These are phyloP conservation scores for Tarsius wallacei DNA, from an alignment of 2,797 vertebrate species.

Conservation along the genomic window DNA sequence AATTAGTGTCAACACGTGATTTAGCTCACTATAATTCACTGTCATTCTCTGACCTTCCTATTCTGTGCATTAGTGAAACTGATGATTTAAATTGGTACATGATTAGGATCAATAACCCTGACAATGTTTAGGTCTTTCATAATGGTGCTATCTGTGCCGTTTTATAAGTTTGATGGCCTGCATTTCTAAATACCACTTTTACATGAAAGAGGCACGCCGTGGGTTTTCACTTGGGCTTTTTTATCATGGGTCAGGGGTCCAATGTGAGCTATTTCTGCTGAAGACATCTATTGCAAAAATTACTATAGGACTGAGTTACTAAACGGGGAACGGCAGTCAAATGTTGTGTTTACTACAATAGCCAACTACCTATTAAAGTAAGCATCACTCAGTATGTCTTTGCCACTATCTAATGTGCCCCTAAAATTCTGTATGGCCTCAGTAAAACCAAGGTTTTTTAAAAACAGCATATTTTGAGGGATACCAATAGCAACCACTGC, in stretches of 20 bases:
- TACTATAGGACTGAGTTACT: neutral
- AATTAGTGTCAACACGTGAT: neutral
- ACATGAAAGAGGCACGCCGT: neutral
- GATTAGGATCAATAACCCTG: neutral
- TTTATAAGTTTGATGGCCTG: neutral
- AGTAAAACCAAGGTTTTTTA: neutral
- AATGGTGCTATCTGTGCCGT: neutral
- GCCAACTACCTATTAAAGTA: neutral
- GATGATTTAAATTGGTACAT: neutral
- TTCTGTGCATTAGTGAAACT: neutral
- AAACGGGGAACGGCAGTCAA: neutral
- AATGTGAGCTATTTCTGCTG: neutral
- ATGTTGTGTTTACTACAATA: neutral
- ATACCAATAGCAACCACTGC: neutral
- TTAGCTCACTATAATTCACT: neutral
- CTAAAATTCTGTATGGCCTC: neutral
- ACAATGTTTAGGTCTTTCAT: neutral
- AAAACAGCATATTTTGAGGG: neutral
- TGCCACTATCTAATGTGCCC: neutral
- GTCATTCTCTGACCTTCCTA: neutral
- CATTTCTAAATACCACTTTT: neutral
- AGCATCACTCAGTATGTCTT: neutral
- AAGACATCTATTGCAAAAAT: neutral
- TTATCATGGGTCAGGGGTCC: neutral
- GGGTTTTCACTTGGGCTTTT: neutral